Percentiles rank a stretch among this genome's conserved stretches.
Evolutionary conservation across 2,113 vertebrate genomes (phyloP).

Genomic region (Eolophus roseicapilla): DNA sequence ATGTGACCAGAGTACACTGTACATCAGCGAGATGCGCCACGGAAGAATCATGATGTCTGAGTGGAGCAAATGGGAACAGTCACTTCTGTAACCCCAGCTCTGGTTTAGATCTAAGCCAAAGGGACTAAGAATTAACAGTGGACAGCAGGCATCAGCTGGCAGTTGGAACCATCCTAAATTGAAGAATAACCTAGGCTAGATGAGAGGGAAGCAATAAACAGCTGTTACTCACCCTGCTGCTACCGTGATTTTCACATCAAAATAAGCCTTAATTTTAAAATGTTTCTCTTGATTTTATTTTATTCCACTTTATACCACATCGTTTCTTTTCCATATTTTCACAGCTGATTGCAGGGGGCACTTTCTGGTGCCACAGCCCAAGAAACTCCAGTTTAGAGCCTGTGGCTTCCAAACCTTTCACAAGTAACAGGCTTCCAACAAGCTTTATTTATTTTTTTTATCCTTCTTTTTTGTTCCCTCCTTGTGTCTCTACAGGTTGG

Average conservation of each 20-base stretch:
- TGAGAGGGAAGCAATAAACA: background rate
- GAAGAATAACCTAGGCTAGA: background rate
- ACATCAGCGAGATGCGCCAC: accelerated
- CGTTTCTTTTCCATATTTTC: background rate
- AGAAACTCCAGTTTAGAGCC: background rate
- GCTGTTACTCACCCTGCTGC: background rate
- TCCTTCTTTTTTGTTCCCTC: accelerated
- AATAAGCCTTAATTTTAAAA: background rate
- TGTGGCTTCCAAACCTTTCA: background rate
- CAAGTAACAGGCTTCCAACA: background rate
- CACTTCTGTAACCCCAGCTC: background rate
- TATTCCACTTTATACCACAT: background rate
- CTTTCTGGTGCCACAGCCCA: background rate
- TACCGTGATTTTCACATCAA: background rate
- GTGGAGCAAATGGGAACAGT: accelerated
- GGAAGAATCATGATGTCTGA: background rate
- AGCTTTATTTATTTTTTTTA: too few relatives aligned
- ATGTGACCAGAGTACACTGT: background rate
- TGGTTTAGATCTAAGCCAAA: background rate
- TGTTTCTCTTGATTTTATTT: background rate
- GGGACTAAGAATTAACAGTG: background rate
- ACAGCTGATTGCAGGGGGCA: background rate
- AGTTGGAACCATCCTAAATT: background rate
- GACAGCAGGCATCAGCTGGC: background rate
- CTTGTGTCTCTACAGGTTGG: background rate